A percentile compares a stretch with the other conserved stretches of the same genome.
Evolutionary conservation across 2,888 invertebrate genomes (phyloP).

Genomic region (Acrobasis consociella): DNA sequence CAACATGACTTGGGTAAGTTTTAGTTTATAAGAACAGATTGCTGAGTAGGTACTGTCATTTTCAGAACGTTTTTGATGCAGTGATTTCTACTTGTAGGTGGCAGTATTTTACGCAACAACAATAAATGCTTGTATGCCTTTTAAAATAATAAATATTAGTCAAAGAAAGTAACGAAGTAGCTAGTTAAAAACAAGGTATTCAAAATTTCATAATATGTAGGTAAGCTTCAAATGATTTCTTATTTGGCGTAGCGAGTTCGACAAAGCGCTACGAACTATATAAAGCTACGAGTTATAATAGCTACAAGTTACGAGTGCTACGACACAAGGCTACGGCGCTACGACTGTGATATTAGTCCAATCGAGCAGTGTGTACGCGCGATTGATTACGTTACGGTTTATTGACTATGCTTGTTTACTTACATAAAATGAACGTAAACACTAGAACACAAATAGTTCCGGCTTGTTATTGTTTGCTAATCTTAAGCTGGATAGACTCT

Average conservation of each 20-base stretch:
- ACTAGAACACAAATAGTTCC: background rate
- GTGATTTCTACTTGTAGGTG: background rate
- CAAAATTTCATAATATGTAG: too few species aligned
- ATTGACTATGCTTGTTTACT: constrained; percentile 27
- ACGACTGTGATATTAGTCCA: background rate
- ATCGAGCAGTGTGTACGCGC: constrained; percentile 2
- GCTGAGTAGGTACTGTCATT: background rate
- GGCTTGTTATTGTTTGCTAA: background rate
- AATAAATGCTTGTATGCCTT: too few species aligned
- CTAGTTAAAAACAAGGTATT: too few species aligned
- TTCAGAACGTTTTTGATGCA: background rate
- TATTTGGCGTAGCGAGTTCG: too few species aligned
- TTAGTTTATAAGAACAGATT: background rate
- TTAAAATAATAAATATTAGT: too few species aligned
- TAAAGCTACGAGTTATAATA: background rate
- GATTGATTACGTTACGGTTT: constrained; percentile 19
- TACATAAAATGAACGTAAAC: background rate
- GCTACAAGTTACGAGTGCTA: constrained; percentile 1
- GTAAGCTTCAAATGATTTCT: too few species aligned
- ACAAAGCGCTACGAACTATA: background rate
- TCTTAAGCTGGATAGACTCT: too few species aligned
- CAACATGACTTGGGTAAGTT: constrained; percentile 70
- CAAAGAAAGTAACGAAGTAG: too few species aligned
- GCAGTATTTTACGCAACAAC: too few species aligned
- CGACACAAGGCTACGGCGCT: background rate